Conservation (phyloP, 2,797 vertebrate species). For the Chromis chromis region DNA sequence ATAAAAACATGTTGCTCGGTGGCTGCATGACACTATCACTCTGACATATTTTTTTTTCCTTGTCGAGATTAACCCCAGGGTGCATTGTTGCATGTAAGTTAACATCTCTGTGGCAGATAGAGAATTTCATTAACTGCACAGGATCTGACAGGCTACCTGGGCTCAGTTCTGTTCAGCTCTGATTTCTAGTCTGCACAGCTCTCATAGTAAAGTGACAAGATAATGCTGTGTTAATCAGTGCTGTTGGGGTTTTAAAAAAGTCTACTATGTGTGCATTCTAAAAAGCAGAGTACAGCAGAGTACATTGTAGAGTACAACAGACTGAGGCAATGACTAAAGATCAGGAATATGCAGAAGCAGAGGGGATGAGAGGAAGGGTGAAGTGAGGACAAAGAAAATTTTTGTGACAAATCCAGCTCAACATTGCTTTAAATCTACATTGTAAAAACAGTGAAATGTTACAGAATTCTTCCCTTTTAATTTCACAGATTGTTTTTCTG, state of each 20-base stretch:
- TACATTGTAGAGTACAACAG: neutral
- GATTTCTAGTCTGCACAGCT: conserved; percentile 2
- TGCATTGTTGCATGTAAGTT: neutral
- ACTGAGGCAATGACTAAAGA: neutral
- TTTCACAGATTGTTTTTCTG: too few relatives aligned
- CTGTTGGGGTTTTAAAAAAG: neutral
- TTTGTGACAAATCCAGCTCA: neutral
- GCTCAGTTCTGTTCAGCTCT: neutral
- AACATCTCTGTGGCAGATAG: conserved; percentile 1
- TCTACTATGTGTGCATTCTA: neutral
- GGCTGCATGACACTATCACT: neutral
- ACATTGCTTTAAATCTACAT: too few relatives aligned
- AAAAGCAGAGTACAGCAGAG: neutral
- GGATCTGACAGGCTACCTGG: conserved; percentile 5
- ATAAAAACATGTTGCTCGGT: conserved; percentile 23
- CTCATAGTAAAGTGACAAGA: neutral
- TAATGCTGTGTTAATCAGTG: neutral
- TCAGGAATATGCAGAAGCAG: neutral
- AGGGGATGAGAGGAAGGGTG: neutral
- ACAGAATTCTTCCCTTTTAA: too few relatives aligned
- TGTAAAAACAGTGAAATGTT: too few relatives aligned
- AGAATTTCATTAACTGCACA: neutral
- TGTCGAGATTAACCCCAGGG: neutral
- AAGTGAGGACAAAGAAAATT: neutral
- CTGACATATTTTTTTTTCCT: neutral